Evolutionary conservation across 2,797 vertebrate genomes (phyloP).

Genomic region (Otolemur crassicaudatus): DNA sequence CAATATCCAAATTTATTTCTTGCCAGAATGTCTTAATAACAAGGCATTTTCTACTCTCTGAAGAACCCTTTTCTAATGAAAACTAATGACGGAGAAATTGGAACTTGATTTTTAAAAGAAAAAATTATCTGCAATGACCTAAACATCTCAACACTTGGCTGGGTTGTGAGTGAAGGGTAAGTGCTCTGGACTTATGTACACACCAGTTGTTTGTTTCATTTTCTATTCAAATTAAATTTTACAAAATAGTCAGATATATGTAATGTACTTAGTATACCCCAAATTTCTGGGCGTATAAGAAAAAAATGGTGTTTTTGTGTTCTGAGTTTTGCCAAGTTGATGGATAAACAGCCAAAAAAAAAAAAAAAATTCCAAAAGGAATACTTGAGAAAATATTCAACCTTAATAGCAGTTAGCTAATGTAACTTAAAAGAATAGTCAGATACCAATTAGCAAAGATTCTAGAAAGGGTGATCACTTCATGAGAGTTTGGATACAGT

Average conservation of each 20-base stretch:
- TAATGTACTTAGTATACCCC: neutral
- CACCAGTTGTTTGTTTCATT: neutral
- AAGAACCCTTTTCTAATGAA: neutral
- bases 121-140: neutral
- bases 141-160: neutral
- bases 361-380: neutral
- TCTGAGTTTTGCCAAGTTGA: constrained; percentile 3
- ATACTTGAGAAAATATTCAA: neutral
- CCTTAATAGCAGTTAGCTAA: neutral
- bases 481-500: fast-evolving
- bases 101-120: neutral
- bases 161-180: neutral
- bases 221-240: neutral
- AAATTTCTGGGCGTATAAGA: neutral
- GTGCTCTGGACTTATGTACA: neutral
- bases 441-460: neutral
- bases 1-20: neutral
- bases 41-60: neutral
- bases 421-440: neutral
- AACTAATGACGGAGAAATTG: neutral
- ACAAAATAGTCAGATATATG: neutral
- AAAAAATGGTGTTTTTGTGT: neutral
- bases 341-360: neutral
- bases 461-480: neutral
- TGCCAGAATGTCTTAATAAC: neutral